phyloP scores from a whole-genome alignment of 1,140 invertebrate genomes.

The Calosoma granatense region DNA sequence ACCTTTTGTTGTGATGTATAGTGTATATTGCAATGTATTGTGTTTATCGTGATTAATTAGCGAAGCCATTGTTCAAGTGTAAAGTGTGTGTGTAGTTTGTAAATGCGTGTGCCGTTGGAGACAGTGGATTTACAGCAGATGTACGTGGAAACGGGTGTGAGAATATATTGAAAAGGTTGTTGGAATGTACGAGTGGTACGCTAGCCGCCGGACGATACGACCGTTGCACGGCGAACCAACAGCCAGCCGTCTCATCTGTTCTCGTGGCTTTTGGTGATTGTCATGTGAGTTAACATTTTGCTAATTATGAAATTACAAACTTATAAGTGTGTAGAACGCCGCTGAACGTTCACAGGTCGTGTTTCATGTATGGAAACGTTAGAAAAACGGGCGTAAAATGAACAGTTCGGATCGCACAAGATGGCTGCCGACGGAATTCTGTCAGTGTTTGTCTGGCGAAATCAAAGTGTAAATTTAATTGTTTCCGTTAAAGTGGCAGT shows the following conservation, averaged over 20 bases:
- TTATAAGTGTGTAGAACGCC: slow-evolving; percentile 6
- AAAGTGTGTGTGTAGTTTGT: slow-evolving; percentile 6
- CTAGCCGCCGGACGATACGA: slow-evolving; percentile 17
- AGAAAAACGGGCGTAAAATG: slow-evolving; percentile 16
- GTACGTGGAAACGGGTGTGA: neutral
- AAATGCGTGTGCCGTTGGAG: neutral
- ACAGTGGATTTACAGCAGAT: neutral
- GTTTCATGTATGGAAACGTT: neutral
- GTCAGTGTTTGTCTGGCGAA: slow-evolving; percentile 11
- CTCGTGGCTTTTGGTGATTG: slow-evolving; percentile 17
- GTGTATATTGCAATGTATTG: slow-evolving; percentile 28
- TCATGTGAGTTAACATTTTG: slow-evolving; percentile 17
- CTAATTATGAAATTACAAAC: slow-evolving; percentile 12
- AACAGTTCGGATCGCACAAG: slow-evolving; percentile 25
- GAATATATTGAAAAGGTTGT: slow-evolving; percentile 11
- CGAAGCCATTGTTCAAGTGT: neutral
- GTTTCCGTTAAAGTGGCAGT: neutral
- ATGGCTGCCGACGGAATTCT: slow-evolving; percentile 33
- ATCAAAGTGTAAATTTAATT: neutral
- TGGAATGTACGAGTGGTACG: slow-evolving; percentile 16
- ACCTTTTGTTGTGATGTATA: slow-evolving; percentile 32
- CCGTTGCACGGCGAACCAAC: slow-evolving; percentile 16
- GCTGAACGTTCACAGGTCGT: slow-evolving; percentile 4
- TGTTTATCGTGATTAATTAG: slow-evolving; percentile 16
- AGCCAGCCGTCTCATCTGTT: slow-evolving; percentile 9